Base-by-base conservation (phyloP, 2,888 invertebrate species). In the Lasioglossum morio region DNA sequence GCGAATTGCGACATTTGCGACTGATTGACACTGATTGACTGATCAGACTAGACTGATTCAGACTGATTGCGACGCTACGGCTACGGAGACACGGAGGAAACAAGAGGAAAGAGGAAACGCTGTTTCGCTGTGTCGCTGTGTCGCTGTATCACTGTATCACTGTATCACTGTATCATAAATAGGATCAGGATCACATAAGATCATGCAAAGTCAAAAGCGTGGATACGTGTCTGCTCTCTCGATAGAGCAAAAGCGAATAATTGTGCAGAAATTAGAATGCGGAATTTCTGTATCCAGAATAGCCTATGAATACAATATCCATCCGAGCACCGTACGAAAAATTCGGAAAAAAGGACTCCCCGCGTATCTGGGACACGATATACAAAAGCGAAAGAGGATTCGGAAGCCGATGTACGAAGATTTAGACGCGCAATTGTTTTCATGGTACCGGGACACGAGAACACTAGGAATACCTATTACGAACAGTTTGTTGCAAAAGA, bases 151-250 rank as follows among this genome's bases (percentile, higher is more conserved):
- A n/a, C n/a, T n/a, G n/a, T n/a, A n/a, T n/a, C 60, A 16, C 30
- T 27, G 30, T 4, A 30, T 30, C 60, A 2, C 60, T 60, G 30
- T 30, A 3, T 34, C 34, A 30, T n/a, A n/a, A n/a, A n/a, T n/a
- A n/a, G n/a, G n/a, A n/a, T n/a, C 66, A 2, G 37, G 19, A 63
- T 19, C 30, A 63, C 34, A 34, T 34, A 2, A 23, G 10, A 63
- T 19, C 63, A 63, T 63, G 63, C 63, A 63, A 30, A 63, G 1
- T 63, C 63, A 63, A 19, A 63, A 63, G 8, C 63, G 63, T 30
- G 63, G 63, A 63, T 63, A 63, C 30, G 63, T 63, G 19, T 63
- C 63, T 30, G 63, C 63, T 63, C 73, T 73, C 19, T 73, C 73
- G 12, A 73, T 73, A 48, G 48, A 46, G 48, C 73, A 73, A 34